Conservation (phyloP, 2,888 invertebrate genomes). For the Coelinius sp. region DNA sequence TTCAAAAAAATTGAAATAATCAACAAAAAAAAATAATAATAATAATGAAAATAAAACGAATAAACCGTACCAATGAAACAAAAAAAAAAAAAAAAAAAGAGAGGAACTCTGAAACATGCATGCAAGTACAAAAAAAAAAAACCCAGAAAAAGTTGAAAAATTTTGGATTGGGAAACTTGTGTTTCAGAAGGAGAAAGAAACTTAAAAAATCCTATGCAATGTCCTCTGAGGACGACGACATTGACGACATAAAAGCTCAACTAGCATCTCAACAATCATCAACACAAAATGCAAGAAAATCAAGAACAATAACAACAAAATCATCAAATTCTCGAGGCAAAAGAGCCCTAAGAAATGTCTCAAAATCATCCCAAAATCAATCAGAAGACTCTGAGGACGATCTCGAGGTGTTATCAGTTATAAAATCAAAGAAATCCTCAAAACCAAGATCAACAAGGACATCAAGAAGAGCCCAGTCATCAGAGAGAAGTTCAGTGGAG, state of each 20-base stretch:
- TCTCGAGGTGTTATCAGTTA: background rate
- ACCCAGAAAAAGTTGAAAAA: slow-evolving; percentile 35
- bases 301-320: background rate
- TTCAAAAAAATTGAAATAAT: background rate
- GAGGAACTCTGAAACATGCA: slow-evolving; percentile 37
- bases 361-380: background rate
- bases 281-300: background rate
- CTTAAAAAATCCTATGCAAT: slow-evolving; percentile 46
- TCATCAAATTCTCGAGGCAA: background rate
- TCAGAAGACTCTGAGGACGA: background rate
- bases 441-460: background rate
- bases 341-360: background rate
- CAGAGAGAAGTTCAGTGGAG: background rate
- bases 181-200: slow-evolving; percentile 60
- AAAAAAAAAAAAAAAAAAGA: slow-evolving; percentile 25
- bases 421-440: background rate
- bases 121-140: slow-evolving; percentile 37
- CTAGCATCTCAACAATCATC: background rate
- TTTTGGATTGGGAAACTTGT: slow-evolving; percentile 53
- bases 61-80: slow-evolving; percentile 36
- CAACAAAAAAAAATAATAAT: slow-evolving; percentile 26
- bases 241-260: slow-evolving; percentile 3
- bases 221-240: slow-evolving; percentile 46
- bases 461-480: background rate
- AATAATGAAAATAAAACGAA: slow-evolving; percentile 22